Base-by-base conservation (phyloP, 2,797 vertebrate species). In the Pachyuromys duprasi region DNA sequence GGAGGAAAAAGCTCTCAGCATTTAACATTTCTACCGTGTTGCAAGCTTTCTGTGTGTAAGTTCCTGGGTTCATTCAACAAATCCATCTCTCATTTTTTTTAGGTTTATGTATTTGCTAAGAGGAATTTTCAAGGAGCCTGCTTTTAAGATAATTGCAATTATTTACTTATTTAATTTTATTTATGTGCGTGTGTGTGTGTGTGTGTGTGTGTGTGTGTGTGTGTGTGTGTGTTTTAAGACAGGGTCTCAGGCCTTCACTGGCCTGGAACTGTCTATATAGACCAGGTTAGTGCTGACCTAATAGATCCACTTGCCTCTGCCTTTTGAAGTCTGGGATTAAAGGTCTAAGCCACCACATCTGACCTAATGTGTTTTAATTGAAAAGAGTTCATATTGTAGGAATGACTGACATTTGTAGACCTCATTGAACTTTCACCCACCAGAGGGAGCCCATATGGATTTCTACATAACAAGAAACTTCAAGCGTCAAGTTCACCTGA, bases 361-460 rank as follows among this genome's bases (percentile, higher is more conserved):
- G 86, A 81, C 24, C 81, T 57, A 63, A 8, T 24, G 12, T n/a
- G 72, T 87, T 94, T 89, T 86, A 94, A 94, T 75, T 28, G 12
- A 57, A 86, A 24, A 36, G 20, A 86, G 84, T 95, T 76, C 69
- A 42, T 18, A 69, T 17, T 20, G 33, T 82, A 82, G 80, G 20
- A 55, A 0, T 79, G 74, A 95, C 45, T 70, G 95, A 88, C 53
- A 76, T 60, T 3, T 53, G 26, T 2, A 86, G 88, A 92, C 9
- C 0, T 91, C 39, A 55, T 15, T 7, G 39, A 92, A 39, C 42
- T 69, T 96, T 83, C 42, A 72, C 90, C 87, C 84, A 94, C 90
- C 84, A 90, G 94, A 96, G 91, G 93, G 90, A 94, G 93, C 67
- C 28, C 67, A 84, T 9, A 60, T 78, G 36, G 60, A 86, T 90